phyloP scores from a whole-genome alignment of 2,797 vertebrate genomes.

The Aselliscus stoliczkanus region DNA sequence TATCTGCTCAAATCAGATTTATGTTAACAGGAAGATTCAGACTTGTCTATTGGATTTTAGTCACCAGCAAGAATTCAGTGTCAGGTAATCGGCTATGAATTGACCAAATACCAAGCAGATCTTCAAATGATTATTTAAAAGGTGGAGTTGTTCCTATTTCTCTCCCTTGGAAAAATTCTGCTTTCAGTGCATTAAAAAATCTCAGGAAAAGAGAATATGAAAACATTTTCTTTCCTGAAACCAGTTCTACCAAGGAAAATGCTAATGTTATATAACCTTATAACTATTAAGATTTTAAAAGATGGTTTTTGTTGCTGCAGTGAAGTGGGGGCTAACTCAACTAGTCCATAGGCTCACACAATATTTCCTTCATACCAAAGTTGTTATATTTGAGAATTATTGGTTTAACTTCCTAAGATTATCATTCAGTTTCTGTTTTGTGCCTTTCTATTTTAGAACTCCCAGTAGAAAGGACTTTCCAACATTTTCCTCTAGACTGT shows the following conservation, averaged over 20 bases:
- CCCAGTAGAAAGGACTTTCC: not conserved
- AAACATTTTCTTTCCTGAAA: not conserved
- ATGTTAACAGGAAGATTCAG: not conserved
- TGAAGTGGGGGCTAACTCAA: not conserved
- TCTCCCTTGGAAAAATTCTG: not conserved
- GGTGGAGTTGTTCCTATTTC: not conserved
- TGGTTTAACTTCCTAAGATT: not conserved
- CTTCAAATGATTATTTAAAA: not conserved
- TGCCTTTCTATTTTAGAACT: not conserved
- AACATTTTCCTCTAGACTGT: not conserved
- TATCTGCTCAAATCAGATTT: not conserved
- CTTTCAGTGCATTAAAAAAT: not conserved
- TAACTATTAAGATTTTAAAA: not conserved
- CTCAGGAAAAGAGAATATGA: not conserved
- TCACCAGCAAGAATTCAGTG: not conserved
- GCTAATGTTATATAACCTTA: not conserved
- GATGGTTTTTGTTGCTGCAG: not conserved
- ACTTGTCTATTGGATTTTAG: not conserved
- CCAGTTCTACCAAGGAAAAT: not conserved
- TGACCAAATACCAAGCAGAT: not conserved
- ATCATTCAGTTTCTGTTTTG: not conserved
- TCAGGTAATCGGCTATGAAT: not conserved
- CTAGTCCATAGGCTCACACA: not conserved
- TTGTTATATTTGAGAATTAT: not conserved
- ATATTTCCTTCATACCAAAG: not conserved